Conservation (phyloP, 2,113 vertebrate species). For the Sylvietta virens region DNA sequence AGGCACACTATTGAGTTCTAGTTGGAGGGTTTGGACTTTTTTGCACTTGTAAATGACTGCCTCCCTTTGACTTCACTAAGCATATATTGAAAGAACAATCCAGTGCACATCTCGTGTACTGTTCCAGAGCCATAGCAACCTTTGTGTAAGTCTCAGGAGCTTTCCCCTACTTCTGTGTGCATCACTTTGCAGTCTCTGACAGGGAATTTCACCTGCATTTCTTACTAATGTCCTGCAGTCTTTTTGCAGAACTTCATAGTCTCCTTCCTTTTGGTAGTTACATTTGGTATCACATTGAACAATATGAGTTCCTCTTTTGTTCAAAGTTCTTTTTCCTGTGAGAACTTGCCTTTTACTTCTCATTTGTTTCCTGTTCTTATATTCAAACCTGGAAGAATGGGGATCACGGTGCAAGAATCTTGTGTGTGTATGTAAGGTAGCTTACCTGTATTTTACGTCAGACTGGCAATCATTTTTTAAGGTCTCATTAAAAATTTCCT, state of each 20-base stretch:
- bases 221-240: not conserved
- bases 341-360: not conserved
- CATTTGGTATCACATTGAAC: not conserved
- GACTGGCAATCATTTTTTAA: not conserved
- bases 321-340: not conserved
- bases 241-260: not conserved
- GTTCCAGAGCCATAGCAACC: not conserved
- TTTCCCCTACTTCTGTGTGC: not conserved
- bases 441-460: not conserved
- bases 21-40: not conserved
- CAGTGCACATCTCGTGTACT: not conserved
- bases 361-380: not conserved
- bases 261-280: not conserved
- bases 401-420: not conserved
- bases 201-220: not conserved
- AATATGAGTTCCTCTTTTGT: not conserved
- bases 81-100: not conserved
- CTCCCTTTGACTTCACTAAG: not conserved
- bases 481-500: not conserved
- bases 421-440: not conserved
- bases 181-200: not conserved
- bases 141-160: not conserved
- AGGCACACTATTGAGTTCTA: not conserved
- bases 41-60: not conserved
- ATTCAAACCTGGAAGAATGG: not conserved